A percentile compares a stretch with the other conserved stretches of the same genome.
Conservation (phyloP, 2,113 vertebrate genomes). For the Sinocyclocheilus rhinocerous region DNA sequence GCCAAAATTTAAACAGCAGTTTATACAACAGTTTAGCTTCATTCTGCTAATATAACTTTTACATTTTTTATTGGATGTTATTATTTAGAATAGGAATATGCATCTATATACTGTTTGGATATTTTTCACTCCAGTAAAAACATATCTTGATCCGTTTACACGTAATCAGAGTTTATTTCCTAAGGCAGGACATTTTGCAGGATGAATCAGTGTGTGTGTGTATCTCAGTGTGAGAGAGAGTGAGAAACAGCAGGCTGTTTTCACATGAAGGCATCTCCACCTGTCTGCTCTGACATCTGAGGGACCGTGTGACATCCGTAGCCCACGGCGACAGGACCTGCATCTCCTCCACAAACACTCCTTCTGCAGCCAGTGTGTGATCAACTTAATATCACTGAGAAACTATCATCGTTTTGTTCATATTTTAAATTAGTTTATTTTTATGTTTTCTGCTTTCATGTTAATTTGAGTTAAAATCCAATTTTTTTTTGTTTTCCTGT, state of each 20-base stretch:
- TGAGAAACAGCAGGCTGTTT: slow-evolving; percentile 38
- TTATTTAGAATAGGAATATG: not conserved
- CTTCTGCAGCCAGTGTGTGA: slow-evolving; percentile 6
- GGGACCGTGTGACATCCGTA: slow-evolving; percentile 20
- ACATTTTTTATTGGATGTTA: not conserved
- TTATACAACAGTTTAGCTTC: not conserved
- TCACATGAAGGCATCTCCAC: slow-evolving; percentile 50
- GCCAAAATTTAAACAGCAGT: not conserved
- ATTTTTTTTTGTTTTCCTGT: too few relatives aligned
- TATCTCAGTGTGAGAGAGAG: slow-evolving; percentile 22
- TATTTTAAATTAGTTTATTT: not conserved
- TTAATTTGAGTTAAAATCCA: not conserved
- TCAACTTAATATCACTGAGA: not conserved
- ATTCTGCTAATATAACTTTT: not conserved
- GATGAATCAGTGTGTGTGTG: slow-evolving; percentile 10
- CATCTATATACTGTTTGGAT: not conserved
- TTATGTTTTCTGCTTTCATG: not conserved
- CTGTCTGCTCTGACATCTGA: slow-evolving; percentile 47
- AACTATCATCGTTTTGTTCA: not conserved
- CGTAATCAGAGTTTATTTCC: not conserved
- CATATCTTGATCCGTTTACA: not conserved
- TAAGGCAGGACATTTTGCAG: not conserved
- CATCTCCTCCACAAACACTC: not conserved
- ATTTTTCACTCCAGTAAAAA: not conserved
- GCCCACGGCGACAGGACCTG: slow-evolving; percentile 31